A percentile compares a stretch with the other conserved stretches of the same genome.
phyloP scores from a whole-genome alignment of 2,113 vertebrate species.

The Cercocebus atys region DNA sequence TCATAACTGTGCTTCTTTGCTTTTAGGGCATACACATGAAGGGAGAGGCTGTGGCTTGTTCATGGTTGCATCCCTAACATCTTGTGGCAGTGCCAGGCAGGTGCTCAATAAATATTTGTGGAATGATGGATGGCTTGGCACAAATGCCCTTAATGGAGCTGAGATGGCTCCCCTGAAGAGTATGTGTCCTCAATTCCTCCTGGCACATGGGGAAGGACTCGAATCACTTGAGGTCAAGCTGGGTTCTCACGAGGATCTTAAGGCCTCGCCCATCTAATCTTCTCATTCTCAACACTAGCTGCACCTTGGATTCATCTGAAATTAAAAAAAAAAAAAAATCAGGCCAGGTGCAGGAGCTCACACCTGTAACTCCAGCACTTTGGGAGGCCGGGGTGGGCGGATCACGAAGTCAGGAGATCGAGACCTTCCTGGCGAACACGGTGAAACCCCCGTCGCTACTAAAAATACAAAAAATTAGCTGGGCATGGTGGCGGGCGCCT shows the following conservation, averaged over 20 bases:
- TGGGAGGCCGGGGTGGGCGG: no score
- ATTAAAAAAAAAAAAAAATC: not conserved
- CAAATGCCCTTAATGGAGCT: not conserved
- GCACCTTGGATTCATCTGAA: not conserved
- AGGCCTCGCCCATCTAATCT: not conserved
- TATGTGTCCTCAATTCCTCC: no score
- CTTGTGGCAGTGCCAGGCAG: not conserved
- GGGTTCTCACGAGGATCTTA: not conserved
- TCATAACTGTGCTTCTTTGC: not conserved
- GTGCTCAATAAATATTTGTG: not conserved
- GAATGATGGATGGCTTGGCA: not conserved
- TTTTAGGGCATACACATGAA: not conserved
- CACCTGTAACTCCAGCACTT: no score
- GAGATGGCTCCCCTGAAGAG: not conserved
- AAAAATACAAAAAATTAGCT: no score
- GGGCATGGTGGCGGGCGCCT: no score
- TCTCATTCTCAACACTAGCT: not conserved
- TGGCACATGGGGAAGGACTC: rapidly evolving
- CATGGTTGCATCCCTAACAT: not conserved
- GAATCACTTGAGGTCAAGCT: not conserved
- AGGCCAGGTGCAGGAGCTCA: no score
- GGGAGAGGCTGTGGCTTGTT: rapidly evolving
- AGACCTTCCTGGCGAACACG: no score
- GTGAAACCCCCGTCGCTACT: no score
- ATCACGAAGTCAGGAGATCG: no score